Evolutionary conservation across 2,113 vertebrate species (phyloP), one percentile per base, ranked within the genome.

Genomic region (Cinclus mexicanus): DNA sequence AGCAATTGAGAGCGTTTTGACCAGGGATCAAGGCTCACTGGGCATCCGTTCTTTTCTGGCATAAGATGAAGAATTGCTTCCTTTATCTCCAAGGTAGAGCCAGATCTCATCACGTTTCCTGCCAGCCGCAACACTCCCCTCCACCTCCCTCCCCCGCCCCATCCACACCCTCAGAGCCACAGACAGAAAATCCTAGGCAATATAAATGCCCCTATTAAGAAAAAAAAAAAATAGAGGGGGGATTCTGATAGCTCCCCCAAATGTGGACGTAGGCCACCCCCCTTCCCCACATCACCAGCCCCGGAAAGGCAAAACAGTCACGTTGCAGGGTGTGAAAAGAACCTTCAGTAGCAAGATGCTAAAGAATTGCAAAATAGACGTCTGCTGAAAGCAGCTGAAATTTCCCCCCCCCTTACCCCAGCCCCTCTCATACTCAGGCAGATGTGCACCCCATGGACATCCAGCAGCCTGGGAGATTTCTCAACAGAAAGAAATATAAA

Each of bases 31-130:
- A 93, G 88, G 89, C 91, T 95, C 81, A 83, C 77, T 46, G 79
- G 75, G 81, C 90, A 95, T 87, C 92, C 70, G 10, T 92, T 95
- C 64, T 90, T 96, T 97, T 95, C 74, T 90, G 78, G 89, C 79
- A 68, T 75, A 89, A 93, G 94, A 95, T 94, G 90, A 96, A 96
- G 92, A 94, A 95, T 86, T 83, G 70, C 91, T 91, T 97, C 94
- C 95, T 96, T 94, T 95, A 95, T 97, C 84, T 96, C 91, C 87
- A 95, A 98, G 96, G 85, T 95, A 97, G 89, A 97, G 68, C 75
- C 95, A 89, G 86, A 75, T 96, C 83, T 89, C 95, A 91, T 93
- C 91, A 90, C 52, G 14, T 89, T 90, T 87, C 93, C 91, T 95
- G 94, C 94, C 95, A 95, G 71, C 95, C 88, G 81, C 94, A 91